A percentile compares a stretch with the other conserved stretches of the same genome.
Evolutionary conservation across 2,888 invertebrate species (phyloP).

Genomic region (Cosmia trapezina): DNA sequence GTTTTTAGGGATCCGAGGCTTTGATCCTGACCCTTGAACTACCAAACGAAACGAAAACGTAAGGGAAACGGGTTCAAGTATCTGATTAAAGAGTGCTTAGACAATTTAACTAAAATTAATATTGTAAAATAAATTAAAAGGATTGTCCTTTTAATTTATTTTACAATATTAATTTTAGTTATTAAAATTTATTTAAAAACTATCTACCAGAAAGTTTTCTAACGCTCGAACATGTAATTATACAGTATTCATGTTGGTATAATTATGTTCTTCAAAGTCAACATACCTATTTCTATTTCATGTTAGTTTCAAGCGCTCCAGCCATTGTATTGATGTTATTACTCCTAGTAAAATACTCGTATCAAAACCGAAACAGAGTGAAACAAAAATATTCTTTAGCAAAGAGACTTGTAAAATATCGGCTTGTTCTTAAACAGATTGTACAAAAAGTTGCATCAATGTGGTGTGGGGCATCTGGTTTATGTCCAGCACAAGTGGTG

Average conservation of each 20-base stretch:
- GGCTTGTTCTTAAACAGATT: conserved; percentile 60
- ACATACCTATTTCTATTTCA: background rate
- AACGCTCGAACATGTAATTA: background rate
- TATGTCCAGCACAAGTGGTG: conserved; percentile 76
- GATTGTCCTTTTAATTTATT: too few species aligned
- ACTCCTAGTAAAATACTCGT: too few species aligned
- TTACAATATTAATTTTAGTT: too few species aligned
- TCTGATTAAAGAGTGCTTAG: conserved; percentile 9
- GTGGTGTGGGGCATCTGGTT: conserved; percentile 78
- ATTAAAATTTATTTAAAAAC: conserved; percentile 7
- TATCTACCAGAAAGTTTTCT: conserved; percentile 11
- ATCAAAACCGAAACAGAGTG: background rate
- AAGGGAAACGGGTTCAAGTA: conserved; percentile 14
- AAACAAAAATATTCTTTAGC: conserved; percentile 14
- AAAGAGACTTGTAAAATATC: conserved; percentile 43
- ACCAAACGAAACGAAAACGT: conserved; percentile 24
- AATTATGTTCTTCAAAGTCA: background rate
- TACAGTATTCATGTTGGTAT: background rate
- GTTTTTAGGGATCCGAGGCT: conserved; percentile 16
- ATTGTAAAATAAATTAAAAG: conserved; percentile 24
- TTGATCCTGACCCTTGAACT: conserved; percentile 8
- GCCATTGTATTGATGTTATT: too few species aligned
- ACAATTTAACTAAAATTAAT: conserved; percentile 23
- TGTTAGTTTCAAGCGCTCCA: background rate
- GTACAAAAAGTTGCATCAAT: conserved; percentile 71